A percentile compares a stretch with the other conserved stretches of the same genome.
These are phyloP conservation scores for Limnephilus marmoratus DNA, from an alignment of 2,888 invertebrate genomes.

Conservation along the genomic window DNA sequence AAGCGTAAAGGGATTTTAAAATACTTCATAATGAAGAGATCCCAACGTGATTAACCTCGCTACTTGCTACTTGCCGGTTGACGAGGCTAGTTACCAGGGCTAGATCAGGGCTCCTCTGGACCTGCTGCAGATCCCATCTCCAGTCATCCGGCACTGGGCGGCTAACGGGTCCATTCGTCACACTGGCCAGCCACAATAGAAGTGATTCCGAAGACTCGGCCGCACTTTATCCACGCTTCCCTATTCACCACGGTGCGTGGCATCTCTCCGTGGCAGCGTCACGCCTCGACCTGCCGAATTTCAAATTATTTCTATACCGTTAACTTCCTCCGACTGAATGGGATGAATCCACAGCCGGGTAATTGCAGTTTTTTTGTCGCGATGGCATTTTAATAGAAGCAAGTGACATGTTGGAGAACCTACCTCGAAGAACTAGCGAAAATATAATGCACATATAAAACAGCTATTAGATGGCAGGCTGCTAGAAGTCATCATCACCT, in stretches of 20 bases:
- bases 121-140: slow-evolving; percentile 19
- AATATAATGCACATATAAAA: not conserved
- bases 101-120: not conserved
- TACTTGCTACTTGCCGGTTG: not conserved
- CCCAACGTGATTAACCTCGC: not conserved
- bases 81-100: not conserved
- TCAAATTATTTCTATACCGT: slow-evolving; percentile 62
- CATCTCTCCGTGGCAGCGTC: slow-evolving; percentile 58
- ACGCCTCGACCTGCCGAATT: slow-evolving; percentile 64
- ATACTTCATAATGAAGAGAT: not conserved
- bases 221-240: slow-evolving; percentile 58
- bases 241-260: slow-evolving; percentile 63
- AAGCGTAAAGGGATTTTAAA: not conserved
- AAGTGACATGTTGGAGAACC: not conserved
- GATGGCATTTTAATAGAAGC: slow-evolving; percentile 53
- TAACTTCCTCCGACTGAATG: slow-evolving; percentile 48
- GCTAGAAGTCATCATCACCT: not conserved
- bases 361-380: slow-evolving; percentile 54
- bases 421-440: not conserved
- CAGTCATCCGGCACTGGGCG: slow-evolving; percentile 29
- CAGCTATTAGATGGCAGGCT: not conserved
- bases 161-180: slow-evolving; percentile 60
- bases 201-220: slow-evolving; percentile 53
- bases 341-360: slow-evolving; percentile 43
- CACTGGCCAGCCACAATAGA: slow-evolving; percentile 62